phyloP scores from a whole-genome alignment of 2,888 invertebrate genomes.

The Nebria brevicollis region DNA sequence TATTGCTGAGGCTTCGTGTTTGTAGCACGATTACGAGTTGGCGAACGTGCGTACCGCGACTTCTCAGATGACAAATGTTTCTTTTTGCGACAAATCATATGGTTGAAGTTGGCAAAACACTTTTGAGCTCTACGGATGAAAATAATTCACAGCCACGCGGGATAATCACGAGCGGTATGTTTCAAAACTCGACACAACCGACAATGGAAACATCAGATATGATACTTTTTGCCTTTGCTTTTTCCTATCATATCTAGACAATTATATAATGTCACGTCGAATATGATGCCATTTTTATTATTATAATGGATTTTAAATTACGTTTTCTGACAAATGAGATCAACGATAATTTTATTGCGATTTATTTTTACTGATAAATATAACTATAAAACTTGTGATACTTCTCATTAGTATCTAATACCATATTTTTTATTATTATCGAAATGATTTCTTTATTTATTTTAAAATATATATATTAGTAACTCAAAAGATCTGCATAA shows the following conservation, averaged over 20 bases:
- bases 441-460: too few relatives aligned
- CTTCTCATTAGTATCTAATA: neutral
- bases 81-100: neutral
- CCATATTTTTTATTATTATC: neutral
- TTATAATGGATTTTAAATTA: neutral
- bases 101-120: conserved; percentile 1
- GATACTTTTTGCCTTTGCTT: neutral
- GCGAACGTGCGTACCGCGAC: neutral
- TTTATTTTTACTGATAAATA: neutral
- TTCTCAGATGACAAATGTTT: conserved; percentile 1
- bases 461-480: too few relatives aligned
- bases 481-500: too few relatives aligned
- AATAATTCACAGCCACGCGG: conserved; percentile 1
- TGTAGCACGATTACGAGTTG: neutral
- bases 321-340: neutral
- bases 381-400: neutral
- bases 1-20: neutral
- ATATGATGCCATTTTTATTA: neutral
- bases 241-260: neutral
- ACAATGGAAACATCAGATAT: neutral
- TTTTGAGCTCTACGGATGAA: neutral
- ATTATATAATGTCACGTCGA: neutral
- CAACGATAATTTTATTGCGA: neutral
- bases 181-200: neutral
- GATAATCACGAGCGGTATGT: neutral